These are phyloP conservation scores for Hymenopus coronatus DNA, from an alignment of 2,888 invertebrate genomes.

Conservation along the genomic window DNA sequence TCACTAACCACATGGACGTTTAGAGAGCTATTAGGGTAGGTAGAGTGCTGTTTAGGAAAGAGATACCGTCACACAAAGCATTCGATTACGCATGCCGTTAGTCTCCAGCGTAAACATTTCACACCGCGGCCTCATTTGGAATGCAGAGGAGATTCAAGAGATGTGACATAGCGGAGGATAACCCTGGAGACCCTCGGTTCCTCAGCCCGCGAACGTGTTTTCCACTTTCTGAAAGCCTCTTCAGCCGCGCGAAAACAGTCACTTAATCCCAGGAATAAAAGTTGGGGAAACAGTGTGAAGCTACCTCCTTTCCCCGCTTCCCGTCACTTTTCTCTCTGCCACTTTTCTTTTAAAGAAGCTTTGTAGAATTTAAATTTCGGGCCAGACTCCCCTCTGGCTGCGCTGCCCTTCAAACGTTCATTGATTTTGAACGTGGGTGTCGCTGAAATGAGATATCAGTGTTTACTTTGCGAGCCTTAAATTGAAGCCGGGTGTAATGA, in stretches of 20 bases:
- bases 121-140: neutral
- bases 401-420: neutral
- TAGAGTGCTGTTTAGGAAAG: too few species aligned
- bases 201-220: neutral
- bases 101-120: neutral
- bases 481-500: neutral
- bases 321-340: neutral
- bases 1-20: too few species aligned
- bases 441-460: neutral
- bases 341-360: neutral
- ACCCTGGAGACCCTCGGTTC: neutral
- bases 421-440: neutral
- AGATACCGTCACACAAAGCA: neutral
- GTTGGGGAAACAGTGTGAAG: neutral
- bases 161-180: neutral
- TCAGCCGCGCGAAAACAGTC: constrained; percentile 1
- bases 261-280: constrained; percentile 4
- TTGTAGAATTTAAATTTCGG: constrained; percentile 2
- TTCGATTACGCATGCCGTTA: neutral
- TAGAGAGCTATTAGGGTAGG: too few species aligned
- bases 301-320: too few species aligned
- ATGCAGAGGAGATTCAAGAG: neutral
- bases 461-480: neutral
- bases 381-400: neutral
- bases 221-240: constrained; percentile 6